Evolutionary conservation across 2,113 vertebrate genomes (phyloP).

Genomic region (Aspidoscelis tigris): DNA sequence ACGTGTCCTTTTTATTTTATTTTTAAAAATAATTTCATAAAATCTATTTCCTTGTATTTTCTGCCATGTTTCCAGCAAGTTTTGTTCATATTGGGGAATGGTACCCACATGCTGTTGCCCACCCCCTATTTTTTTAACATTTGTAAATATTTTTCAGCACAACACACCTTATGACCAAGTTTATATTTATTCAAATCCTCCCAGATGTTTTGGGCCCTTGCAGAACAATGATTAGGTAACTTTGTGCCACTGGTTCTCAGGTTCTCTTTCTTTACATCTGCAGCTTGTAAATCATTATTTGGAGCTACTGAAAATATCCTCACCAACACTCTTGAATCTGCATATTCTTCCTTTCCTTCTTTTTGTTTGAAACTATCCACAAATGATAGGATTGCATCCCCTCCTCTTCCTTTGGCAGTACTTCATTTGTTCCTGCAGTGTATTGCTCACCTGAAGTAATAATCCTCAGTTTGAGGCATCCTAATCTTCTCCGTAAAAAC

Average conservation of each 20-base stretch:
- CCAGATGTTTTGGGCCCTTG: not conserved
- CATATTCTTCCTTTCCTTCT: not conserved
- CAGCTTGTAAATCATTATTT: too few relatives aligned
- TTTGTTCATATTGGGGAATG: too few relatives aligned
- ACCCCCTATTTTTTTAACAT: too few relatives aligned
- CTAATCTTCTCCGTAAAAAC: conserved; percentile 49
- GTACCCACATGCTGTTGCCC: too few relatives aligned
- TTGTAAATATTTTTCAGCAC: too few relatives aligned
- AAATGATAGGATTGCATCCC: conserved; percentile 45
- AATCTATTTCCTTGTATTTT: too few relatives aligned
- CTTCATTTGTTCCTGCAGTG: conserved; percentile 43
- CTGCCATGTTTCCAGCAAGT: too few relatives aligned
- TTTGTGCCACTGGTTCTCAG: not conserved
- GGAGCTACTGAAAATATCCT: conserved; percentile 10
- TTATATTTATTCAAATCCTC: too few relatives aligned
- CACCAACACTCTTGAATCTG: conserved; percentile 33
- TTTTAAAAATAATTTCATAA: too few relatives aligned
- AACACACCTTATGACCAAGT: too few relatives aligned
- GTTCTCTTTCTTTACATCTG: not conserved
- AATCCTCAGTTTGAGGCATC: conserved; percentile 53
- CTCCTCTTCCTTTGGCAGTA: conserved; percentile 17
- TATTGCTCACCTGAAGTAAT: conserved; percentile 48
- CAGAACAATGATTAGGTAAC: not conserved
- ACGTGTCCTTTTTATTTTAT: too few relatives aligned
- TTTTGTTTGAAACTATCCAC: conserved; percentile 27